phyloP scores from a whole-genome alignment of 2,113 vertebrate genomes.

The Tetrax tetrax region DNA sequence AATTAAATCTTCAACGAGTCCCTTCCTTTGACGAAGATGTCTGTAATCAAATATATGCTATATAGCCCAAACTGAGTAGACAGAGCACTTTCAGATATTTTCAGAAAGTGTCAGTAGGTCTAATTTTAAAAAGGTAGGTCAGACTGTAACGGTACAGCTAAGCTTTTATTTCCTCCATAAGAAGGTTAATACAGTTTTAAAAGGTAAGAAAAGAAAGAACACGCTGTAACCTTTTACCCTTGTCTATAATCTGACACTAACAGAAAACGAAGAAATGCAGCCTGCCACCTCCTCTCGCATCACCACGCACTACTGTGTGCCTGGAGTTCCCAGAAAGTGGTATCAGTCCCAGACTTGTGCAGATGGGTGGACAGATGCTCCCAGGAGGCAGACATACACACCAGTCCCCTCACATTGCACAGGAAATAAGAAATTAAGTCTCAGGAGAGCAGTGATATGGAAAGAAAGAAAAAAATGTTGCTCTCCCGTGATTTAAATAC shows the following conservation, averaged over 20 bases:
- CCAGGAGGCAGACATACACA: neutral
- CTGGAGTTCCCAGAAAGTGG: neutral
- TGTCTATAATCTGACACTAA: constrained; percentile 55
- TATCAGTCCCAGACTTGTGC: neutral
- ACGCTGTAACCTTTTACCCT: constrained; percentile 62
- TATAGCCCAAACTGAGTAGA: neutral
- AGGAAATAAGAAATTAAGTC: neutral
- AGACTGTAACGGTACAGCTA: constrained; percentile 12
- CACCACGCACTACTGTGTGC: neutral
- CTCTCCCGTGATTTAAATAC: neutral
- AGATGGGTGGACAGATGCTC: neutral
- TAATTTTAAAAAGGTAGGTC: constrained; percentile 52
- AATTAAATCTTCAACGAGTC: neutral
- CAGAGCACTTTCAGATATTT: neutral
- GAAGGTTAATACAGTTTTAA: constrained; percentile 47
- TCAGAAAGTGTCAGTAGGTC: neutral
- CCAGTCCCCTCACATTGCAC: neutral
- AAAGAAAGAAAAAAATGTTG: neutral
- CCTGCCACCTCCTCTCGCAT: constrained; percentile 32
- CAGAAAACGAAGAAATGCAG: neutral
- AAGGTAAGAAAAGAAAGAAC: constrained; percentile 44
- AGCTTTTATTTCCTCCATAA: constrained; percentile 32
- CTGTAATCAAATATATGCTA: neutral
- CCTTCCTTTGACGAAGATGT: neutral
- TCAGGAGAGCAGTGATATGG: neutral